Percentiles rank a stretch among this genome's conserved stretches.
phyloP scores from a whole-genome alignment of 2,888 invertebrate genomes.

The Ennomos quercinarius region DNA sequence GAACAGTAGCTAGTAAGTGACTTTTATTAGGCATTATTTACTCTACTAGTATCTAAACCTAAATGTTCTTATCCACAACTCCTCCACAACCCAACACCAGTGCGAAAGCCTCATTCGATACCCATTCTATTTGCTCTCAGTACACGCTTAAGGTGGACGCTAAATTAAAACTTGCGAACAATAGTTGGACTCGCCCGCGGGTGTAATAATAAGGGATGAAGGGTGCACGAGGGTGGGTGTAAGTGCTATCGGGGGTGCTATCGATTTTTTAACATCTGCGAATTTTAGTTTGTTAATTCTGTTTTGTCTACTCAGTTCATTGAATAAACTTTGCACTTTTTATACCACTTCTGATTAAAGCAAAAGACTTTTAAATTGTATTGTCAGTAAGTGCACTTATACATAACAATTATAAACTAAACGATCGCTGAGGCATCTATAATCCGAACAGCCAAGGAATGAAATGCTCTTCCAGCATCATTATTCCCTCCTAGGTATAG shows the following conservation, averaged over 20 bases:
- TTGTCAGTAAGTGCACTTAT: too few species aligned
- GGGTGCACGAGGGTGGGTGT: slow-evolving; percentile 41
- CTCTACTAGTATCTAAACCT: too few species aligned
- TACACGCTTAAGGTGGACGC: slow-evolving; percentile 44
- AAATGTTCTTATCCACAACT: neutral
- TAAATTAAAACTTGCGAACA: slow-evolving; percentile 50
- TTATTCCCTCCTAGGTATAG: too few species aligned
- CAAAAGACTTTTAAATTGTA: too few species aligned
- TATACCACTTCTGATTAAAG: too few species aligned
- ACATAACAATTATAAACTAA: too few species aligned
- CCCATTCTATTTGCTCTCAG: slow-evolving; percentile 41
- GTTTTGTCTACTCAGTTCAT: slow-evolving; percentile 7
- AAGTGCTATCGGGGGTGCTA: slow-evolving; percentile 33
- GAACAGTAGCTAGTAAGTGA: too few species aligned
- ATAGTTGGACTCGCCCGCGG: slow-evolving; percentile 45
- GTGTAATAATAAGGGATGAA: slow-evolving; percentile 42
- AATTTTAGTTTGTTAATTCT: slow-evolving; percentile 21
- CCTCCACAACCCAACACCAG: slow-evolving; percentile 5
- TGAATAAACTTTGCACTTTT: neutral
- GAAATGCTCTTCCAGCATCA: too few species aligned
- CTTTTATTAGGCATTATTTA: too few species aligned
- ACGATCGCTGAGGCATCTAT: too few species aligned
- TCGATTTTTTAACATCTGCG: slow-evolving; percentile 43
- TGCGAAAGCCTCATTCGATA: slow-evolving; percentile 25
- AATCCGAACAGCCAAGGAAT: too few species aligned